Conservation (phyloP, 2,888 invertebrate genomes). For the Mamestra brassicae region DNA sequence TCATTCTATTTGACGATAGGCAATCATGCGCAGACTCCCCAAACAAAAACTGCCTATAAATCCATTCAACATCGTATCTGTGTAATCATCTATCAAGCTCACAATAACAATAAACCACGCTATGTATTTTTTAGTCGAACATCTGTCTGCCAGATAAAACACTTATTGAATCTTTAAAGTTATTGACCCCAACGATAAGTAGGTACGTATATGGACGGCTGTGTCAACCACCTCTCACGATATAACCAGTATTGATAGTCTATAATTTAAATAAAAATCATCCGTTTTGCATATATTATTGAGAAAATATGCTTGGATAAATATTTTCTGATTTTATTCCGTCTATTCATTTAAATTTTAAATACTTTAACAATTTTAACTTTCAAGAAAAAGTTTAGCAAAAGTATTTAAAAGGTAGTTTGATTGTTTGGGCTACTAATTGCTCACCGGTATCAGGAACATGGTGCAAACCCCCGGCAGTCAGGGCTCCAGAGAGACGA, state of each 20-base stretch:
- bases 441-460: too few relatives aligned
- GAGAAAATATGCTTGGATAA: too few relatives aligned
- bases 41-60: slow-evolving; percentile 6
- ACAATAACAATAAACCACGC: slow-evolving; percentile 1
- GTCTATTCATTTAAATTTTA: neutral
- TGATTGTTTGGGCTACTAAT: too few relatives aligned
- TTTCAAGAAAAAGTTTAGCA: too few relatives aligned
- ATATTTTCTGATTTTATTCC: neutral
- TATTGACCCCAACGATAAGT: slow-evolving; percentile 39
- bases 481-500: too few relatives aligned
- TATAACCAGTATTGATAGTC: slow-evolving; percentile 29
- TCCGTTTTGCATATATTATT: neutral
- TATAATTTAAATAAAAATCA: slow-evolving; percentile 12
- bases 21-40: neutral
- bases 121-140: neutral
- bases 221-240: slow-evolving; percentile 22
- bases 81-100: slow-evolving; percentile 15
- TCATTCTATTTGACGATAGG: neutral
- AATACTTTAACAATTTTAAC: too few relatives aligned
- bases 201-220: slow-evolving; percentile 3
- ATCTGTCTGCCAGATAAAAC: slow-evolving; percentile 14
- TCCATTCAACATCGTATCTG: neutral
- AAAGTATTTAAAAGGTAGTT: too few relatives aligned
- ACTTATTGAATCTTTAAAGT: slow-evolving; percentile 29
- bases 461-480: too few relatives aligned